Evolutionary conservation across 2,888 invertebrate species (phyloP), one percentile per base, ranked within the genome.

Genomic region (Teinopalpus imperialis): DNA sequence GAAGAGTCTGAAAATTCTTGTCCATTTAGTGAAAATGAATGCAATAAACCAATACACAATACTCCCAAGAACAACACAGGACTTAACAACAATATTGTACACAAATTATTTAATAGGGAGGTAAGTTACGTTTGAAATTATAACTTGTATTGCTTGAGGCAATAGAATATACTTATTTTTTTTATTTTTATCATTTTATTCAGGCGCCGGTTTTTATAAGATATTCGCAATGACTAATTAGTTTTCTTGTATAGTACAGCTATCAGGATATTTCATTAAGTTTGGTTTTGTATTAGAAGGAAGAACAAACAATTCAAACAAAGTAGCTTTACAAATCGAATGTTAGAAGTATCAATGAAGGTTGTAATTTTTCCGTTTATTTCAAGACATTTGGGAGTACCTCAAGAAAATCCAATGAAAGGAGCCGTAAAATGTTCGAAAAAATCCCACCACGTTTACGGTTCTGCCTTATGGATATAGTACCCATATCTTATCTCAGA

Each of bases 391-490:
- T 76, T 54, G 91, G 91, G 23, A 75, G 75, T 53, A 91, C 90
- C 55, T 85, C 89, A 5, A 85, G 82, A 46, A 85, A 71, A 54
- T 63, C 68, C 6, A 74, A 79, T 66, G 83, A 80, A 14, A 81
- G 77, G 50, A 78, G 77, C 52, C 82, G 79, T 47, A 89, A 82
- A 61, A 72, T 90, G 29, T 90, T 90, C 66, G 91, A 89, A 49
- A 70, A 74, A 48, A 89, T 92, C 65, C 92, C 92, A 55, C 90
- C 81, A 42, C 80, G 91, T 52, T 75, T 92, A 48, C 83, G 90
- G 24, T 90, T 91, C 63, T 91, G 91, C 63, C 90, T 92, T 49
- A 91, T 91, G 85, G 91, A 92, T 58, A 90, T 92, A 35, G 89
- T 92, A 44, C 91, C 91, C 8, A 83, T 79, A 57, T 81, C 81